phyloP scores from a whole-genome alignment of 1,140 invertebrate species.

The Zophobas morio region DNA sequence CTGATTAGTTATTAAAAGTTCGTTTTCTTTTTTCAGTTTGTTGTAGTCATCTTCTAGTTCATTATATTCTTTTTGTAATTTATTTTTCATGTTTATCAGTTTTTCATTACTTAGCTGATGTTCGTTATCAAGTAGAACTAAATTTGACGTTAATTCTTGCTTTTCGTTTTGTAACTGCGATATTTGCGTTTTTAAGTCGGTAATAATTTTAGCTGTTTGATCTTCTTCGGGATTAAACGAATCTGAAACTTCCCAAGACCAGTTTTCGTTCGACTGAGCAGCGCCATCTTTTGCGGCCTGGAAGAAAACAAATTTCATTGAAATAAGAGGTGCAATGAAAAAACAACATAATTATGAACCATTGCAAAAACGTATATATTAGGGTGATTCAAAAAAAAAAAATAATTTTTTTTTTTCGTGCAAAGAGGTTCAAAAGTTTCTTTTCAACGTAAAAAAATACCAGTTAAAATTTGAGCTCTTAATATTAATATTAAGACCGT shows the following conservation, averaged over 20 bases:
- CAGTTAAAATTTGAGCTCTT: no score
- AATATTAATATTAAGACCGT: no score
- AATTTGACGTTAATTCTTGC: constrained; percentile 58
- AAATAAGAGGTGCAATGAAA: constrained; percentile 1
- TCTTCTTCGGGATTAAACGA: constrained; percentile 19
- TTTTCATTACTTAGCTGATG: constrained; percentile 63
- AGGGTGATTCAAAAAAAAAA: no score
- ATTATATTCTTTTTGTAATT: constrained; percentile 72
- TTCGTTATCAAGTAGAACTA: constrained; percentile 64
- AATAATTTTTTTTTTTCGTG: no score
- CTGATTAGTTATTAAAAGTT: constrained; percentile 42
- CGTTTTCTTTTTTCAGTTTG: constrained; percentile 66
- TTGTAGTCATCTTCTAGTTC: constrained; percentile 70
- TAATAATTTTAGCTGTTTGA: constrained; percentile 44
- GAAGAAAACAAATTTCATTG: constrained; percentile 1
- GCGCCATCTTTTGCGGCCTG: constrained; percentile 22
- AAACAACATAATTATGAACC: not conserved
- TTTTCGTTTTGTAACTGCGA: constrained; percentile 64
- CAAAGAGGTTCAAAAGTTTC: no score
- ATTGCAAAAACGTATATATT: not conserved
- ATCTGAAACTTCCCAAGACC: constrained; percentile 45
- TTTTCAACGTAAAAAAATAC: no score
- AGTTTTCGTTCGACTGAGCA: constrained; percentile 32
- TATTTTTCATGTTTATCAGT: constrained; percentile 65
- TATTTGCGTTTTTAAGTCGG: constrained; percentile 51